Percentiles rank a stretch among this genome's conserved stretches.
Evolutionary conservation across 1,140 invertebrate species (phyloP).

Genomic region (Alviniconcha marisindica): DNA sequence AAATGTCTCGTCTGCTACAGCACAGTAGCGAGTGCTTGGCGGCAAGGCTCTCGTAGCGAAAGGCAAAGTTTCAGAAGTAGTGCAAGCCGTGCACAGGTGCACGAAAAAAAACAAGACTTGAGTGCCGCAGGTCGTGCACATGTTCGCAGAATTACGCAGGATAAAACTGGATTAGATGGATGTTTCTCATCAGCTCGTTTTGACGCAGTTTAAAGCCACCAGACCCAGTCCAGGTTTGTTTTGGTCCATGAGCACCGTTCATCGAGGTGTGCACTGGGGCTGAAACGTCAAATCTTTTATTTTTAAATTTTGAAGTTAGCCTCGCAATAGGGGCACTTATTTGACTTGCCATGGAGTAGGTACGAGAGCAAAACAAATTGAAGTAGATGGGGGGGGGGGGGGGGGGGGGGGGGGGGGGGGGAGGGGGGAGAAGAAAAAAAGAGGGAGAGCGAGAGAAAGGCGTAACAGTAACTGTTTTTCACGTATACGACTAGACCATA

Average conservation of each 20-base stretch:
- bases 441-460: no score
- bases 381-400: no score
- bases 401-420: no score
- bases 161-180: not conserved
- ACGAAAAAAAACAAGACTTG: conserved; percentile 2
- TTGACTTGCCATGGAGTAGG: no score
- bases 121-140: not conserved
- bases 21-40: conserved; percentile 5
- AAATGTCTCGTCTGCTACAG: conserved; percentile 36
- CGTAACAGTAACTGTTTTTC: no score
- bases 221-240: not conserved
- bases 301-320: no score
- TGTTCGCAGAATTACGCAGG: not conserved
- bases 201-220: not conserved
- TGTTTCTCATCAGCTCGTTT: not conserved
- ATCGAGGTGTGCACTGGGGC: not conserved
- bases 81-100: not conserved
- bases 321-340: no score
- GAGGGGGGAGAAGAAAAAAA: no score
- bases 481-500: no score
- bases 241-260: not conserved
- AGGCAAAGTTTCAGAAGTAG: not conserved
- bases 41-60: not conserved
- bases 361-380: no score
- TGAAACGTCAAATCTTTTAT: no score